Evolutionary conservation across 2,888 invertebrate species (phyloP).

Genomic region (Pegoplata infirma): DNA sequence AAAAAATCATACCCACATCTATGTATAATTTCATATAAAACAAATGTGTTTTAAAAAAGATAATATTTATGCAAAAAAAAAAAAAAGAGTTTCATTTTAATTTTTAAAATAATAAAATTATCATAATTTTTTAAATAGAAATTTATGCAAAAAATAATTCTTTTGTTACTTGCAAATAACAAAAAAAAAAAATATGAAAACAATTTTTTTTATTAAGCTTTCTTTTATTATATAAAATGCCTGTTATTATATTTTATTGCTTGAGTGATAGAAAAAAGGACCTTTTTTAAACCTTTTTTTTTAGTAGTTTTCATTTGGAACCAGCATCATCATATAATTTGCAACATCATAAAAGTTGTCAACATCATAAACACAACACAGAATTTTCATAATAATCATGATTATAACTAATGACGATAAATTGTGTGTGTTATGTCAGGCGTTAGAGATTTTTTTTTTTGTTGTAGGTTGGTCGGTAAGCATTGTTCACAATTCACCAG

Average conservation of each 20-base stretch:
- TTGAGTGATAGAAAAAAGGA: constrained; percentile 9
- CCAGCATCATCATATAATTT: constrained; percentile 53
- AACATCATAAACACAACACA: constrained; percentile 50
- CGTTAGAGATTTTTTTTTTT: constrained; percentile 41
- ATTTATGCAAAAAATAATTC: neutral
- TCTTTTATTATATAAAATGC: constrained; percentile 45
- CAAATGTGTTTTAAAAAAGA: constrained; percentile 38
- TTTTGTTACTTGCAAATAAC: neutral
- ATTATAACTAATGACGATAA: constrained; percentile 46
- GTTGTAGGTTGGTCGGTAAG: too few species aligned
- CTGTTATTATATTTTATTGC: constrained; percentile 52
- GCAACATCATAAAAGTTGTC: constrained; percentile 62
- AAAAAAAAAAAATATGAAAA: constrained; percentile 7
- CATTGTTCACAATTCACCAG: neutral
- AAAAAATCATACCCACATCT: neutral
- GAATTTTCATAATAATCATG: constrained; percentile 40
- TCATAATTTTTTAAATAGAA: constrained; percentile 18
- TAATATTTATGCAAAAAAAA: constrained; percentile 3
- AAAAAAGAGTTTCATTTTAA: neutral
- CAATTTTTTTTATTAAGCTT: constrained; percentile 21
- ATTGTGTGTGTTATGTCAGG: constrained; percentile 31
- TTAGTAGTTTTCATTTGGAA: neutral
- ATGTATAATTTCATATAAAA: constrained; percentile 18
- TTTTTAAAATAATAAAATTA: constrained; percentile 30
- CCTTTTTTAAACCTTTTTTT: constrained; percentile 29